Evolutionary conservation across 1,140 invertebrate genomes (phyloP), one percentile per base, ranked within the genome.

Genomic region (Pseudomyrmex concolor): DNA sequence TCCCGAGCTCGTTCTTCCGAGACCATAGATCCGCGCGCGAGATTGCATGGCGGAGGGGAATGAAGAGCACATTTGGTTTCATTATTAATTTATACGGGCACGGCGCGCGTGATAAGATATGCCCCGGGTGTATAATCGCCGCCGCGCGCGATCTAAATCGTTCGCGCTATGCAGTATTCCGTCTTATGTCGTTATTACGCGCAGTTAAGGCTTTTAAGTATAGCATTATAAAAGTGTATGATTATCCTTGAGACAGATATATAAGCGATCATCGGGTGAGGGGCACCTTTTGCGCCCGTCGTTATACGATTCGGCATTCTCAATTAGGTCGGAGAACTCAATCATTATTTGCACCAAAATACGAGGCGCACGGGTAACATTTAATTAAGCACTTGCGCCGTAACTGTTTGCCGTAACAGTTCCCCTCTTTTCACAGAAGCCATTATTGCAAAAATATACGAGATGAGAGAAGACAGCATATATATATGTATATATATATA

Each of bases 331-430:
- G 64, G 34, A 83, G 73, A 78, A 77, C 77, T 85, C 57, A 85
- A 87, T 87, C 73, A 85, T 85, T 85, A 85, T 85, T 85, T 85
- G 84, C 70, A 74, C 84, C 84, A 63, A 87, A 85, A 77, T 76
- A 77, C 64, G 71, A 85, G 71, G 12, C 84, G 64, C 73, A 34
- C 34, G 34, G 5, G 48, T 62, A 86, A 83, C 77, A 66, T 74
- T 86, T 86, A 85, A 86, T 86, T 85, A 85, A 76, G 77, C 48
- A 76, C 64, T 85, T 54, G 54, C 76, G 76, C 76, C 76, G 76
- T 34, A 70, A 66, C 66, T 59, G 50, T 80, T 76, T 86, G 59
- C 57, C 66, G 63, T 83, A 83, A 73, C 84, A 74, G 73, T 76
- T 83, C 34, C 5, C 5, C 34, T 34, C 85, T 83, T 67, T 85